phyloP scores from a whole-genome alignment of 2,797 vertebrate genomes.

The Melanotaenia maccullochi region DNA sequence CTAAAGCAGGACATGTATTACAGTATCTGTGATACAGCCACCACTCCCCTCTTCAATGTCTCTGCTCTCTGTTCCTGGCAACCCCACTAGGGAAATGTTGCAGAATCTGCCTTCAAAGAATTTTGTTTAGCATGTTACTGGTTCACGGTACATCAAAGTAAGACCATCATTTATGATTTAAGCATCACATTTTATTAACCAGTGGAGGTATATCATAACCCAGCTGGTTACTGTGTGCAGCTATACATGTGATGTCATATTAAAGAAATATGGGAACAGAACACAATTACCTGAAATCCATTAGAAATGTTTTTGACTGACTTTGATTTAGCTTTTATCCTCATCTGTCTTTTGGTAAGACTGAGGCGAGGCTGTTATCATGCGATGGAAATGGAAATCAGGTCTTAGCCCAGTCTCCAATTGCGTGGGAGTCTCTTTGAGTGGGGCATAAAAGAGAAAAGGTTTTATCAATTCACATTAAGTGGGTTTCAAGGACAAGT shows the following conservation, averaged over 20 bases:
- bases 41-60: constrained; percentile 34
- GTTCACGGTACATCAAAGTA: constrained; percentile 54
- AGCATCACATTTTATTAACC: constrained; percentile 38
- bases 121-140: constrained; percentile 46
- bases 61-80: constrained; percentile 36
- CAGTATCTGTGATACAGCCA: constrained; percentile 29
- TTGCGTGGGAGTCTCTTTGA: constrained; percentile 61
- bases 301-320: constrained; percentile 61
- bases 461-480: constrained; percentile 67
- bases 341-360: constrained; percentile 37
- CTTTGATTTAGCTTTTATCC: constrained; percentile 70
- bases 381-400: constrained; percentile 73
- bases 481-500: constrained; percentile 78
- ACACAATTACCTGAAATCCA: constrained; percentile 35
- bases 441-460: constrained; percentile 65
- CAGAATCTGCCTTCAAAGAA: constrained; percentile 62
- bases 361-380: constrained; percentile 53
- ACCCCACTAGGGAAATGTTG: constrained; percentile 41
- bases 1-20: constrained; percentile 19
- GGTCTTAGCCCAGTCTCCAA: constrained; percentile 56
- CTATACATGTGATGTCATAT: constrained; percentile 35
- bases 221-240: constrained; percentile 41
- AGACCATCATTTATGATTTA: constrained; percentile 48
- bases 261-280: constrained; percentile 42
- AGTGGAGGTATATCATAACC: not conserved